Conservation (phyloP, 2,888 invertebrate species). For the Neria commutata region DNA sequence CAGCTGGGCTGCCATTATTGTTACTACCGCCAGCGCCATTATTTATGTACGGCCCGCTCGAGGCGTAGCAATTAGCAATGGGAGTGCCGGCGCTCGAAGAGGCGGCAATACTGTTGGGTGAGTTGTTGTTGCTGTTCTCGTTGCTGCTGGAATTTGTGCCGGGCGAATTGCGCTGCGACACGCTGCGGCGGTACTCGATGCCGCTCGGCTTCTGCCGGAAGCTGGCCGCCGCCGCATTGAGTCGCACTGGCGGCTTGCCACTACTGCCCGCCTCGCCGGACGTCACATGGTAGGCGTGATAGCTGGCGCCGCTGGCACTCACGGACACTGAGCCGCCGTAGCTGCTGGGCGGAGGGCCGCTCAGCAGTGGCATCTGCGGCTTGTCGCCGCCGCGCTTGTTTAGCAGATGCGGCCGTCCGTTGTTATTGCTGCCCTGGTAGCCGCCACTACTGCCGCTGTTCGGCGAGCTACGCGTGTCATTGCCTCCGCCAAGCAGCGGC, state of each 20-base stretch:
- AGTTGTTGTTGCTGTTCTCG: conserved; percentile 61
- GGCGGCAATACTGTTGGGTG: conserved; percentile 58
- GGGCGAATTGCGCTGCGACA: conserved; percentile 61
- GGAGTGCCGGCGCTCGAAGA: conserved; percentile 28
- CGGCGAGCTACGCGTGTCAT: conserved; percentile 53
- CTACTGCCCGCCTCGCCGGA: conserved; percentile 34
- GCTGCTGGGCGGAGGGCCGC: conserved; percentile 47
- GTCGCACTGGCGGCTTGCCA: conserved; percentile 50
- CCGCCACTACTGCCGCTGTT: conserved; percentile 40
- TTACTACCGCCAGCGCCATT: conserved; percentile 13
- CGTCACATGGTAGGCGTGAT: conserved; percentile 24
- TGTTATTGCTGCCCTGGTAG: conserved; percentile 42
- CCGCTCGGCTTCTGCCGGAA: conserved; percentile 55
- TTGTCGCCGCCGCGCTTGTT: conserved; percentile 48
- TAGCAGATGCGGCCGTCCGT: conserved; percentile 46
- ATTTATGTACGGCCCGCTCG: conserved; percentile 28
- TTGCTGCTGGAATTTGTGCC: conserved; percentile 56
- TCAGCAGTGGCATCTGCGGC: conserved; percentile 47
- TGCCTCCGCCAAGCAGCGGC: conserved; percentile 46
- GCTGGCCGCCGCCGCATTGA: conserved; percentile 50
- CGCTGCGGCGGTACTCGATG: conserved; percentile 55
- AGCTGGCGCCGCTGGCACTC: conserved; percentile 20
- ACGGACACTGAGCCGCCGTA: conserved; percentile 23
- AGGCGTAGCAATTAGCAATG: conserved; percentile 29
- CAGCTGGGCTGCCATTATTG: not conserved